A percentile compares a stretch with the other conserved stretches of the same genome.
Evolutionary conservation across 1,140 invertebrate genomes (phyloP).

Genomic region (Tyrophagus putrescentiae): DNA sequence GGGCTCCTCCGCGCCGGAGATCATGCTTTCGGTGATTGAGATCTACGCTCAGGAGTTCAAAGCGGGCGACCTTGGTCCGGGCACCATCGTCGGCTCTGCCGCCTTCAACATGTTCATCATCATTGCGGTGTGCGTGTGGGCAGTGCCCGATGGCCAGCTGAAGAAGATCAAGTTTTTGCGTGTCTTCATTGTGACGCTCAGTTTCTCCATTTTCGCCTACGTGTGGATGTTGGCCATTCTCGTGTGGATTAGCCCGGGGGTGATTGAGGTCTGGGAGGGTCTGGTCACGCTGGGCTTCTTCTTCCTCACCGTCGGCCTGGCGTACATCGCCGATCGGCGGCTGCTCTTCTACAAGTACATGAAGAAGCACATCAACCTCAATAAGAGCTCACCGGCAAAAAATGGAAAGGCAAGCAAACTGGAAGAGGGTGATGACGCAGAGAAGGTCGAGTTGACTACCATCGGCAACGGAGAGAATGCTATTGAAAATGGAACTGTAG

Average conservation of each 20-base stretch:
- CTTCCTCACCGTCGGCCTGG: conserved; percentile 85
- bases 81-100: conserved; percentile 95
- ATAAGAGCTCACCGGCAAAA: not conserved
- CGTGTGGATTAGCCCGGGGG: conserved; percentile 61
- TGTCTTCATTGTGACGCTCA: conserved; percentile 95
- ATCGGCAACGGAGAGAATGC: not conserved
- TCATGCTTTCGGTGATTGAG: conserved; percentile 89
- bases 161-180: conserved; percentile 81
- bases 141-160: conserved; percentile 75
- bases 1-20: conserved; percentile 97
- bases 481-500: not conserved
- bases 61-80: conserved; percentile 88
- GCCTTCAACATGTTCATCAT: conserved; percentile 98
- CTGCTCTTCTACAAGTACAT: conserved; percentile 78
- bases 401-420: not conserved
- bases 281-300: conserved; percentile 90
- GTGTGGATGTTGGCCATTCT: conserved; percentile 98
- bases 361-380: conserved; percentile 55
- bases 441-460: not conserved
- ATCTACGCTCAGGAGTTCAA: conserved; percentile 85
- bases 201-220: conserved; percentile 96
- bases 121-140: conserved; percentile 82
- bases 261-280: conserved; percentile 84
- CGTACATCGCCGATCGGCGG: conserved; percentile 83
- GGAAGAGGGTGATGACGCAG: conserved; percentile 1